Percentiles rank a stretch among this genome's conserved stretches.
Evolutionary conservation across 2,113 vertebrate species (phyloP).

Genomic region (Thymallus thymallus): DNA sequence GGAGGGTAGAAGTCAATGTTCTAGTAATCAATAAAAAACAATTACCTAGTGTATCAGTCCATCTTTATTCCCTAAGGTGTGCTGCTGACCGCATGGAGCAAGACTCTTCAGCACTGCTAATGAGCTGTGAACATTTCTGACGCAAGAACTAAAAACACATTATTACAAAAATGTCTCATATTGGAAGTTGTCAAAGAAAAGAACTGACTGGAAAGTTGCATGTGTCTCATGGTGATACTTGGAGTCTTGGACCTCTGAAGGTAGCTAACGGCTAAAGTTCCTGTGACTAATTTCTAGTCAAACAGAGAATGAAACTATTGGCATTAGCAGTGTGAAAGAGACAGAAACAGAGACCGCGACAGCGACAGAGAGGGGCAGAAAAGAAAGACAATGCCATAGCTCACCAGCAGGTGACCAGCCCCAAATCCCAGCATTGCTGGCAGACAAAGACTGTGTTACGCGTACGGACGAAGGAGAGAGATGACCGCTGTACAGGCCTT

Average conservation of each 20-base stretch:
- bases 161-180: neutral
- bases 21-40: neutral
- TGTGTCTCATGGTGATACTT: too few species aligned
- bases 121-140: neutral
- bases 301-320: neutral
- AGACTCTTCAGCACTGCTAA: neutral
- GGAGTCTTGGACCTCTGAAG: too few species aligned
- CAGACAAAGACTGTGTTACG: slow-evolving; percentile 19
- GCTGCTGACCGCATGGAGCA: neutral
- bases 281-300: too few species aligned
- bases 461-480: neutral
- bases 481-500: neutral
- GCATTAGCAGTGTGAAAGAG: neutral
- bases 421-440: slow-evolving; percentile 18
- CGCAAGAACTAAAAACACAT: neutral
- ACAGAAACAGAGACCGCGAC: neutral
- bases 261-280: too few species aligned
- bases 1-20: neutral
- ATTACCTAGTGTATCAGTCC: neutral
- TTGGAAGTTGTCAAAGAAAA: too few species aligned
- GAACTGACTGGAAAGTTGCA: too few species aligned
- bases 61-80: neutral
- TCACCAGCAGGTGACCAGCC: neutral
- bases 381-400: neutral
- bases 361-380: neutral